A percentile compares a stretch with the other conserved stretches of the same genome.
These are phyloP conservation scores for Enteromius argenteus DNA, from an alignment of 2,797 vertebrate species.

Conservation along the genomic window DNA sequence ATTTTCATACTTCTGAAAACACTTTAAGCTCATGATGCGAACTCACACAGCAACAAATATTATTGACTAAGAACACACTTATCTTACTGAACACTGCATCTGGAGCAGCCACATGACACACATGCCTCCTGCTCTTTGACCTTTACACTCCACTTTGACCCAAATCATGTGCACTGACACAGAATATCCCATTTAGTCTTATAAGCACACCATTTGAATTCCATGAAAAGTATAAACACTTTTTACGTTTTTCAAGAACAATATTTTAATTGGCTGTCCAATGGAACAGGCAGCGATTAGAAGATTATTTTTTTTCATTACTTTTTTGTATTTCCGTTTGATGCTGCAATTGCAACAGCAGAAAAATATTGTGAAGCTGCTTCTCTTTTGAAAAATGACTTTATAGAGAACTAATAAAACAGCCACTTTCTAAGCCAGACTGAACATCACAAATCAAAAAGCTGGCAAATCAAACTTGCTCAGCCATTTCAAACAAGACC, in stretches of 20 bases:
- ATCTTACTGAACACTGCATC: conserved; percentile 2
- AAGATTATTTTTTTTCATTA: not conserved
- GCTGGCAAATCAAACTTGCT: not conserved
- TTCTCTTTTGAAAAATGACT: not conserved
- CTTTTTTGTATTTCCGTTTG: not conserved
- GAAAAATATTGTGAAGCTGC: not conserved
- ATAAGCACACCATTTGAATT: not conserved
- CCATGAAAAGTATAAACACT: not conserved
- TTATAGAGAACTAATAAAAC: not conserved
- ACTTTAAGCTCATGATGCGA: not conserved
- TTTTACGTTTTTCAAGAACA: not conserved
- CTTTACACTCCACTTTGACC: not conserved
- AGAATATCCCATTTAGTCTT: conserved; percentile 61
- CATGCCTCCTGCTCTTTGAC: conserved; percentile 28
- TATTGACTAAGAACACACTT: not conserved
- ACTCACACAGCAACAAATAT: not conserved
- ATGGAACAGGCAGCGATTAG: not conserved
- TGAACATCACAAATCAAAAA: not conserved
- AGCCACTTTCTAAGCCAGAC: not conserved
- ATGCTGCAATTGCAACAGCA: conserved; percentile 51
- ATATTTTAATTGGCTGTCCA: not conserved
- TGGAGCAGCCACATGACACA: not conserved
- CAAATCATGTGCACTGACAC: not conserved
- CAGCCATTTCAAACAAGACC: not conserved
- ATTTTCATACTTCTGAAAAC: not conserved